Evolutionary conservation across 2,797 vertebrate species (phyloP), one percentile per base, ranked within the genome.

Genomic region (Notoglanidium macrostoma): DNA sequence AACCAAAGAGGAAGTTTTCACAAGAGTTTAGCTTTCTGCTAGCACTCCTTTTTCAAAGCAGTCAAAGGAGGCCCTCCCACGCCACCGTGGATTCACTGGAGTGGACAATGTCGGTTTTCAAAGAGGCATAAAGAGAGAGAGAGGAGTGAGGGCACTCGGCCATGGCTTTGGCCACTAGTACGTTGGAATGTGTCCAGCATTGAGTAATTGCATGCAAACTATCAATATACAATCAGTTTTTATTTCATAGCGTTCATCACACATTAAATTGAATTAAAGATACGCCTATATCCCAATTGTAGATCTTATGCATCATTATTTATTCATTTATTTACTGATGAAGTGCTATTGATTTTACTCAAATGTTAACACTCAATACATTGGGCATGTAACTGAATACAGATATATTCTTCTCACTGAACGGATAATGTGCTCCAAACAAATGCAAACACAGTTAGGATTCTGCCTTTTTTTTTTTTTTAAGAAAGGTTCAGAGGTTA

Each of bases 1-100:
- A 95, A 94, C 94, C 92, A 95, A 95, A 92, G 92, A 94, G 95
- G 94, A 96, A 94, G 95, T 95, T 94, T 95, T 95, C 90, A 90
- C 90, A 92, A 92, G 92, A 92, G 89, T 94, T 93, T 89, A 91
- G 86, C 88, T 89, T 93, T 88, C 55, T 90, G 89, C 77, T 78
- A 89, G 86, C 51, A 26, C 70, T 68, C 76, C 83, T 86, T 88
- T 87, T 90, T 87, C 67, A 86, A 88, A 81, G n/a, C n/a, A 85
- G 88, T 92, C 67, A 91, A 57, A 59, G 83, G 29, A 86, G 77
- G 83, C 73, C 84, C 65, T 84, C 89, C 87, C 32, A 85, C 83
- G 72, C 89, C 87, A 88, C 44, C 2, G 40, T 87, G 84, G 87
- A 89, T 88, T 91, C 44, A 91, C 91, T 91, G 91, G 83, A 87